Evolutionary conservation across 2,113 vertebrate species (phyloP).

Genomic region (Hydropotes inermis): DNA sequence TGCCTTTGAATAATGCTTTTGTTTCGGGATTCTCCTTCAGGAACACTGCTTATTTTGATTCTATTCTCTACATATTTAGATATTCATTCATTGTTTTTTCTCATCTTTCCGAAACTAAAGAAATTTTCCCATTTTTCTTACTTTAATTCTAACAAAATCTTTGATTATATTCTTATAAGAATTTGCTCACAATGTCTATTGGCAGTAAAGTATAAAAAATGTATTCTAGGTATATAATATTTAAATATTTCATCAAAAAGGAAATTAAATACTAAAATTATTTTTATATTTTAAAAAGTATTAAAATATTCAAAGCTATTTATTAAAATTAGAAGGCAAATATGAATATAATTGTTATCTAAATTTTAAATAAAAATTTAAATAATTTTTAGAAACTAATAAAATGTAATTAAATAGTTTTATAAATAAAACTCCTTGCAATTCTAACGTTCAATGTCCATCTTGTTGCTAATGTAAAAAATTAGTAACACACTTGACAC

Average conservation of each 20-base stretch:
- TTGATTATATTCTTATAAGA: slow-evolving; percentile 6
- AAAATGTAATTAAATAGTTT: slow-evolving; percentile 22
- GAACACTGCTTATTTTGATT: neutral
- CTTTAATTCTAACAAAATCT: slow-evolving; percentile 12
- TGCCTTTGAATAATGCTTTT: slow-evolving; percentile 12
- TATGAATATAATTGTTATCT: neutral
- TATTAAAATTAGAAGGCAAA: neutral
- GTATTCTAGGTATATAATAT: neutral
- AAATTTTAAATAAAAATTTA: slow-evolving; percentile 24
- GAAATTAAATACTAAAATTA: slow-evolving; percentile 2
- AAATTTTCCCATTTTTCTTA: slow-evolving; percentile 8
- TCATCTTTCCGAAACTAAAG: neutral
- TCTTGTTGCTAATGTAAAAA: slow-evolving; percentile 19
- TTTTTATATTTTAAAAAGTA: slow-evolving; percentile 44
- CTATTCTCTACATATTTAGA: neutral
- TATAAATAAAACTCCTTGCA: neutral
- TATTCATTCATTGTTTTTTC: neutral
- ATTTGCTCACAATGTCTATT: slow-evolving; percentile 33
- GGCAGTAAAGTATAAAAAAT: neutral
- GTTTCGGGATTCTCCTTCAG: neutral
- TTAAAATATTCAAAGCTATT: slow-evolving; percentile 46
- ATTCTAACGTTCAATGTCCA: neutral
- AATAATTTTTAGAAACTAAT: neutral
- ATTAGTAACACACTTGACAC: neutral
- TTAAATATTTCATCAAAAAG: slow-evolving; percentile 7